These are phyloP conservation scores for Cephus runcator DNA, from an alignment of 2,888 invertebrate genomes.

Conservation along the genomic window DNA sequence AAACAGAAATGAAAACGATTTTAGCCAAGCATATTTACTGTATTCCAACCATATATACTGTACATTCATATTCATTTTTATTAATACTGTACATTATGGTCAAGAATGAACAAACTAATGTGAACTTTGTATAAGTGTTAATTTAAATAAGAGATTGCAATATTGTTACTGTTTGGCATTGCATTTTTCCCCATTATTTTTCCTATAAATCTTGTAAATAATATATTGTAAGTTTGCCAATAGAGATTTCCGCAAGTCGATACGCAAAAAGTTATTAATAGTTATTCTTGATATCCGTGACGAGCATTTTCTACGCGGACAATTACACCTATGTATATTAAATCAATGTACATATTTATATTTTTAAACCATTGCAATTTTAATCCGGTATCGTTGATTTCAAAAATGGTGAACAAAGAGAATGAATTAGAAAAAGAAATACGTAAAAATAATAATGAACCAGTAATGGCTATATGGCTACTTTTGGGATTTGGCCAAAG, in stretches of 20 bases:
- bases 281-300: neutral
- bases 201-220: neutral
- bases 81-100: neutral
- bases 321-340: neutral
- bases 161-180: neutral
- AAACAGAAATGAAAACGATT: neutral
- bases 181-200: neutral
- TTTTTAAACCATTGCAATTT: neutral
- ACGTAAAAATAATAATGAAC: constrained; percentile 1
- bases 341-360: neutral
- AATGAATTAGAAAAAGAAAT: constrained; percentile 17
- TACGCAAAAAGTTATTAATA: neutral
- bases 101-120: neutral
- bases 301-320: neutral
- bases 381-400: neutral
- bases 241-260: neutral
- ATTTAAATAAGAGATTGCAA: neutral
- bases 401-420: constrained; percentile 18
- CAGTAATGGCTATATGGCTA: constrained; percentile 16
- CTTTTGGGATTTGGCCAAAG: constrained; percentile 34
- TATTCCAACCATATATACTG: neutral
- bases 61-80: neutral
- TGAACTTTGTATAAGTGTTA: neutral
- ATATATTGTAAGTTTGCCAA: neutral
- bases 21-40: neutral